These are phyloP conservation scores for Dipodomys ordii DNA, from an alignment of 2,113 vertebrate species.

Conservation along the genomic window DNA sequence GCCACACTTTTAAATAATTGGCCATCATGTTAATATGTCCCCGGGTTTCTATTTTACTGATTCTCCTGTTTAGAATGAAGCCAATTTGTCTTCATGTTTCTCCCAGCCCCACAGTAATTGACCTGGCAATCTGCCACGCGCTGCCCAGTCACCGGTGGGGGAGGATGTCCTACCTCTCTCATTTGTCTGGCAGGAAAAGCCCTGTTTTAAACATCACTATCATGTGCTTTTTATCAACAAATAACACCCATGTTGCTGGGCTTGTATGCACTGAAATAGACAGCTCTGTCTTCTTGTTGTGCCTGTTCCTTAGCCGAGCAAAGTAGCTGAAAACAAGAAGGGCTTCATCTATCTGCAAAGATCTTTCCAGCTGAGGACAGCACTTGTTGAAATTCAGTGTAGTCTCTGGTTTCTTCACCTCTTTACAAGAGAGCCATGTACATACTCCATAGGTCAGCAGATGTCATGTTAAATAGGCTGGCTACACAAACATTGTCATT, in stretches of 20 bases:
- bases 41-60: constrained; percentile 83
- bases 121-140: constrained; percentile 83
- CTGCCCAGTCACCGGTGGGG: constrained; percentile 81
- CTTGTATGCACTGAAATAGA: constrained; percentile 77
- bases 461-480: not conserved
- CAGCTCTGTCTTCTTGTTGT: constrained; percentile 78
- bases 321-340: constrained; percentile 59
- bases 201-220: constrained; percentile 81
- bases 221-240: constrained; percentile 86
- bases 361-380: not conserved
- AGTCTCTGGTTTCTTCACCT: not conserved
- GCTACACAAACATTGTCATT: not conserved
- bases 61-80: constrained; percentile 86
- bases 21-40: constrained; percentile 83
- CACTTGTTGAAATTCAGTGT: not conserved
- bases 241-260: constrained; percentile 84
- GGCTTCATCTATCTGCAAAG: constrained; percentile 66
- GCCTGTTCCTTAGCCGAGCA: constrained; percentile 52
- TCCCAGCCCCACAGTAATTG: constrained; percentile 84
- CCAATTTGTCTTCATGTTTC: constrained; percentile 88
- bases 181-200: constrained; percentile 86
- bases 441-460: not conserved
- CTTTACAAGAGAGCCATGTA: constrained; percentile 2
- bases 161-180: constrained; percentile 82
- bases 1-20: constrained; percentile 84